Evolutionary conservation across 2,113 vertebrate genomes (phyloP).

Genomic region (Cynocephalus volans): DNA sequence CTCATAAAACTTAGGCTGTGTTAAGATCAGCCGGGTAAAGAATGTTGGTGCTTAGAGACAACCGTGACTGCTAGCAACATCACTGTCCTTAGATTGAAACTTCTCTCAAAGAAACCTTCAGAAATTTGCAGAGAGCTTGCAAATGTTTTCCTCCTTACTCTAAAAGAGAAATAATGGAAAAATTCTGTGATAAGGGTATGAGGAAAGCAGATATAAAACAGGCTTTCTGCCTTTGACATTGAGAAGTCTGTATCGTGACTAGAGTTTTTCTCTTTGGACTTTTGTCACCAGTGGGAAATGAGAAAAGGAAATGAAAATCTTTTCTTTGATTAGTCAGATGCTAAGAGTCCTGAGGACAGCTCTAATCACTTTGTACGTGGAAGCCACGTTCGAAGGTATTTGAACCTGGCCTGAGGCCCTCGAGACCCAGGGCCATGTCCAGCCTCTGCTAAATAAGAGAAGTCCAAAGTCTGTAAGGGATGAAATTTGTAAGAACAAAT

Average conservation of each 20-base stretch:
- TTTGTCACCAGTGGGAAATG: not conserved
- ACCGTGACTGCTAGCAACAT: not conserved
- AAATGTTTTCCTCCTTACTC: not conserved
- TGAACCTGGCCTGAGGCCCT: not conserved
- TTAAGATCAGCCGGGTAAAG: not conserved
- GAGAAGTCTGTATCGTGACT: not conserved
- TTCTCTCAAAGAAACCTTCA: not conserved
- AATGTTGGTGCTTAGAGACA: not conserved
- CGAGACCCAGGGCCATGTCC: not conserved
- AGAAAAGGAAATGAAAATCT: not conserved
- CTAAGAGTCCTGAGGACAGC: not conserved
- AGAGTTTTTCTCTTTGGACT: not conserved
- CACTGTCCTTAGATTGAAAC: not conserved
- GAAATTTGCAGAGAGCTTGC: not conserved
- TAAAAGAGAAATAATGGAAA: not conserved
- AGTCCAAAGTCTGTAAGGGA: not conserved
- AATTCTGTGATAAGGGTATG: not conserved
- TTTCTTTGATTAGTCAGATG: not conserved
- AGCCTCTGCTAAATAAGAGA: not conserved
- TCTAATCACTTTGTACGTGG: not conserved
- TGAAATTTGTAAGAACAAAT: not conserved
- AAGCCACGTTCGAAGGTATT: not conserved
- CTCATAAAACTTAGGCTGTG: not conserved
- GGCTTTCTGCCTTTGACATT: not conserved
- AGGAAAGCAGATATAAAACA: not conserved